Evolutionary conservation across 2,888 invertebrate genomes (phyloP), one percentile per base, ranked within the genome.

Genomic region (Seira sanloemensis): DNA sequence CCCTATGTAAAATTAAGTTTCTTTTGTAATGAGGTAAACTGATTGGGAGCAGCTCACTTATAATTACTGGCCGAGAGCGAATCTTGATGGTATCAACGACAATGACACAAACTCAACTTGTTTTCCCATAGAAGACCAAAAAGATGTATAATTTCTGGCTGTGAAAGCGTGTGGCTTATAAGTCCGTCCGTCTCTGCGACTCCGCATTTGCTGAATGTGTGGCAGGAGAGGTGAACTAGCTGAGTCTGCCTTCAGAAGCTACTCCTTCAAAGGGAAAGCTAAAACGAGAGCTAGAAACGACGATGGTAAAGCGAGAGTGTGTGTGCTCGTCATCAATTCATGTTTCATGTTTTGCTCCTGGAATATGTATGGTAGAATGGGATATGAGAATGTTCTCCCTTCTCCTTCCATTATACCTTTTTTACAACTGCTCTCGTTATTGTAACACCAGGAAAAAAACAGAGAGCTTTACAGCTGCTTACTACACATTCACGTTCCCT

Each of bases 191-290:
- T 75, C 62, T n/a, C 62, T 9, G 78, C 50, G 65, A 71, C 19
- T 67, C 46, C 24, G 72, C 54, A 76, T 68, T 83, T 62, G 74
- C 62, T 83, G 78, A 83, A 78, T 83, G 83, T 83, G 83, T 65
- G 83, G 69, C 16, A n/a, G 62, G 18, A 21, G 46, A 77, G 21
- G 62, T 23, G 21, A n/a, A 62, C 16, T 62, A 21, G 5, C 1
- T 50, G 5, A 18, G 16, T 2, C n/a, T 1, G 21, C 21, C 21
- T 4, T 58, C 12, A n/a, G n/a, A n/a, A n/a, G n/a, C n/a, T n/a
- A n/a, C n/a, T n/a, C n/a, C n/a, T n/a, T n/a, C n/a, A n/a, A n/a
- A n/a, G n/a, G n/a, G n/a, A 37, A 37, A 37, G 19, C n/a, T 58
- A 58, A n/a, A n/a, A n/a, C n/a, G n/a, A n/a, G n/a, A n/a, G n/a